phyloP scores from a whole-genome alignment of 2,113 vertebrate genomes.

The Zonotrichia leucophrys region DNA sequence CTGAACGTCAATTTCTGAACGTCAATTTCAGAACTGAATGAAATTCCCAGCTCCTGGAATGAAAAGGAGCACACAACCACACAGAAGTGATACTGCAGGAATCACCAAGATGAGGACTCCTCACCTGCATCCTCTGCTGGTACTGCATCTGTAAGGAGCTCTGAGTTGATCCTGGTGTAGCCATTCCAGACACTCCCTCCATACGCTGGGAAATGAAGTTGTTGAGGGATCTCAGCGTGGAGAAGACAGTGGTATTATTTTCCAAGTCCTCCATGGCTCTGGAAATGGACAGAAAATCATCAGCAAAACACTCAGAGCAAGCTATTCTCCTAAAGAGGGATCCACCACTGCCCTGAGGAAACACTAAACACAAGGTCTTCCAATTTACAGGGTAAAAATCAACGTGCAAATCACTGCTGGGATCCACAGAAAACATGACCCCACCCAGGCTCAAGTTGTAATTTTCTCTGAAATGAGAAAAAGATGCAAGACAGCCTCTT shows the following conservation, averaged over 20 bases:
- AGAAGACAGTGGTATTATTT: conserved; percentile 88
- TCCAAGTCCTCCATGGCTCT: conserved; percentile 80
- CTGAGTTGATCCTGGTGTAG: background rate
- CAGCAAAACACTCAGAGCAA: background rate
- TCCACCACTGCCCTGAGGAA: background rate
- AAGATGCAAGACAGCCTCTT: background rate
- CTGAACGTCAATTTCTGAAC: background rate
- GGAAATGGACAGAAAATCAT: background rate
- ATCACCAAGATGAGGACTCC: background rate
- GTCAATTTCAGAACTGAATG: background rate
- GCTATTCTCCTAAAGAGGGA: background rate
- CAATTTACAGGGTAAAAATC: background rate
- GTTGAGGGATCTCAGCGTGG: conserved; percentile 89
- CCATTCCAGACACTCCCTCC: conserved; percentile 61
- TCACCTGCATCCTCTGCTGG: conserved; percentile 88
- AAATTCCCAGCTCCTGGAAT: background rate
- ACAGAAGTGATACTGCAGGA: background rate
- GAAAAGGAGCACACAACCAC: background rate
- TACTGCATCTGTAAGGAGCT: conserved; percentile 83
- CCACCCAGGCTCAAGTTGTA: background rate
- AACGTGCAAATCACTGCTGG: background rate
- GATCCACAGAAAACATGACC: background rate
- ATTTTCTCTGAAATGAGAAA: background rate
- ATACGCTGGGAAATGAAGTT: conserved; percentile 81
- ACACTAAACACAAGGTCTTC: background rate